Conservation (phyloP, 2,888 invertebrate genomes). For the Drosophila flavopinicola region DNA sequence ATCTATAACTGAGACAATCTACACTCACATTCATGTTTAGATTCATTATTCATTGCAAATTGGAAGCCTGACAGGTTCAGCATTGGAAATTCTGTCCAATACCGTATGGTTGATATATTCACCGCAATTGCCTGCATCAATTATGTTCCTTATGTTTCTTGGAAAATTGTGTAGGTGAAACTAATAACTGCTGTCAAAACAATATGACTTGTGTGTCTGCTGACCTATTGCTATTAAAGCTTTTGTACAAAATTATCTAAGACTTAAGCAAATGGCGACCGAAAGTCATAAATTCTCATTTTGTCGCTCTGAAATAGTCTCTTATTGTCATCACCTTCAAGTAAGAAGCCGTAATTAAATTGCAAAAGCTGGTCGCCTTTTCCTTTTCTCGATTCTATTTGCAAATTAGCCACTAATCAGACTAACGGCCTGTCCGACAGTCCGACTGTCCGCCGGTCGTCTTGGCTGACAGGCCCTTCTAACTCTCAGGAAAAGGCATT, state of each 20-base stretch:
- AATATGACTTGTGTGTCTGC: background rate
- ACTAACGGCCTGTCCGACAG: constrained; percentile 49
- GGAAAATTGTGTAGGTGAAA: background rate
- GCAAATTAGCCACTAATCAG: constrained; percentile 67
- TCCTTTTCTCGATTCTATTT: constrained; percentile 46
- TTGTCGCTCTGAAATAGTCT: background rate
- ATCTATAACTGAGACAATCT: background rate
- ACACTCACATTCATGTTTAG: background rate
- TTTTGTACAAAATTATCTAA: no score
- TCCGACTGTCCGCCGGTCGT: constrained; percentile 39
- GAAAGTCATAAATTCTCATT: background rate
- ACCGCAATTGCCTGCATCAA: constrained; percentile 17
- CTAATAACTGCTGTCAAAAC: no score
- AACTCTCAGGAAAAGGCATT: constrained; percentile 52
- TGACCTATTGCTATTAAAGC: constrained; percentile 2
- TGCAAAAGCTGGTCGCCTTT: constrained; percentile 34
- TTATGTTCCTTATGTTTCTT: constrained; percentile 1
- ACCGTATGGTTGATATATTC: constrained; percentile 32
- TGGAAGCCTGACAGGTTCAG: background rate
- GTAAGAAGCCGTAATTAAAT: constrained; percentile 45
- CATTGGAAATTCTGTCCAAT: background rate
- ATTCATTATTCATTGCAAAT: constrained; percentile 20
- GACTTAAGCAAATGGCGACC: background rate
- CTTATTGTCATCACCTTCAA: constrained; percentile 7
- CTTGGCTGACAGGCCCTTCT: background rate